These are phyloP conservation scores for Trissolcus basalis DNA, from an alignment of 1,140 invertebrate species.

Conservation along the genomic window DNA sequence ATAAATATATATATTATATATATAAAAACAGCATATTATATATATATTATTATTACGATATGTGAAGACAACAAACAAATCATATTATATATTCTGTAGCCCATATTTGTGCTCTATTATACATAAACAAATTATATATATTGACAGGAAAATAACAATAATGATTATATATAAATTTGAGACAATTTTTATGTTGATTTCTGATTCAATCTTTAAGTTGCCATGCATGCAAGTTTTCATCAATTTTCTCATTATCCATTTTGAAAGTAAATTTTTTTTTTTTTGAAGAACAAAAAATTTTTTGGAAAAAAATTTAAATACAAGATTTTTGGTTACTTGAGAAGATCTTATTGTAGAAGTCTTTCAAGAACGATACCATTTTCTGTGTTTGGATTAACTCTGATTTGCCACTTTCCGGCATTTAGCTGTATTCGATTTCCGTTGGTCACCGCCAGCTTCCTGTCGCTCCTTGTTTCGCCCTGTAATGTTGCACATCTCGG, in stretches of 20 bases:
- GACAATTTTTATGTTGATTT: constrained; percentile 7
- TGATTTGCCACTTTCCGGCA: constrained; percentile 38
- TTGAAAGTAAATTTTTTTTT: too few relatives aligned
- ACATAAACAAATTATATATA: constrained; percentile 40
- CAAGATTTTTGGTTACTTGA: too few relatives aligned
- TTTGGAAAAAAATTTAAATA: too few relatives aligned
- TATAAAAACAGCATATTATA: constrained; percentile 53
- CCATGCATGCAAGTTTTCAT: constrained; percentile 9
- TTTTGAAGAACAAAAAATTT: too few relatives aligned
- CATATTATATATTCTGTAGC: constrained; percentile 50
- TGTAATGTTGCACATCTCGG: constrained; percentile 5
- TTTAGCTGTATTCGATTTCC: constrained; percentile 54
- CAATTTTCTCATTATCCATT: too few relatives aligned
- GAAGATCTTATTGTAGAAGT: too few relatives aligned
- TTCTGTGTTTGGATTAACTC: constrained; percentile 8
- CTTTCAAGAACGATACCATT: too few relatives aligned
- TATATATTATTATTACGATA: constrained; percentile 41
- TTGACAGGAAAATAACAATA: constrained; percentile 27
- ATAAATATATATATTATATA: constrained; percentile 59
- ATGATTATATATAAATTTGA: constrained; percentile 20
- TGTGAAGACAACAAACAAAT: constrained; percentile 31
- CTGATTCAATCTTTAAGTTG: neutral
- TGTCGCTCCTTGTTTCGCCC: constrained; percentile 34
- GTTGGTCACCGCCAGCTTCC: constrained; percentile 34
- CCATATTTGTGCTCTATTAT: constrained; percentile 45